Percentiles rank a stretch among this genome's conserved stretches.
These are phyloP conservation scores for Drosophila buzzatii DNA, from an alignment of 2,888 invertebrate species.

Conservation along the genomic window DNA sequence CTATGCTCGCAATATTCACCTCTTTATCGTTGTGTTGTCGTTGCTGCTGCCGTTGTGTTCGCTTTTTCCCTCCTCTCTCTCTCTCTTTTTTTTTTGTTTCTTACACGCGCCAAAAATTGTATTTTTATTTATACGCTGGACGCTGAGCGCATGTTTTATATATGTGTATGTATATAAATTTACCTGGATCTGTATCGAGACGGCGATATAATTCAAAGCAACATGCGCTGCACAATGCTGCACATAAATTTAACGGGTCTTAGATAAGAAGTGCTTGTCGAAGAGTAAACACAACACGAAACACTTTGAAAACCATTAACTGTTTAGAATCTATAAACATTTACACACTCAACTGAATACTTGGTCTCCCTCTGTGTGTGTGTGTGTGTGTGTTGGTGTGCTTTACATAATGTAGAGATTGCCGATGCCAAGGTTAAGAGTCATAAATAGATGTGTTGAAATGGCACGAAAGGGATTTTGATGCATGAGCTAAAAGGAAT, in stretches of 20 bases:
- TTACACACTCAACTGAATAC: constrained; percentile 22
- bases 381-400: background rate
- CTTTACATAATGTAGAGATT: constrained; percentile 14
- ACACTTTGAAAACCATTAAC: constrained; percentile 59
- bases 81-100: constrained; percentile 21
- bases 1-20: background rate
- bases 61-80: background rate
- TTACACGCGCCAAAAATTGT: constrained; percentile 52
- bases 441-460: constrained; percentile 11
- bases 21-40: constrained; percentile 1
- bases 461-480: background rate
- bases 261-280: constrained; percentile 67
- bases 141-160: constrained; percentile 61
- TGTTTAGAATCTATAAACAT: constrained; percentile 63
- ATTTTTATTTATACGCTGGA: constrained; percentile 73
- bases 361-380: background rate
- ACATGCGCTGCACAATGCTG: constrained; percentile 59
- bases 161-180: constrained; percentile 47
- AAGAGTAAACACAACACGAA: constrained; percentile 45
- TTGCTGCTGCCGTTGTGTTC: background rate
- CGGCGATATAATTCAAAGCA: constrained; percentile 49
- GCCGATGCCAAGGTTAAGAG: constrained; percentile 4
- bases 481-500: background rate
- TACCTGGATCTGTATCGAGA: constrained; percentile 66
- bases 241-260: constrained; percentile 72